phyloP scores from a whole-genome alignment of 35 echinoderm and acorn worm genomes.

The Ptychodera flava region DNA sequence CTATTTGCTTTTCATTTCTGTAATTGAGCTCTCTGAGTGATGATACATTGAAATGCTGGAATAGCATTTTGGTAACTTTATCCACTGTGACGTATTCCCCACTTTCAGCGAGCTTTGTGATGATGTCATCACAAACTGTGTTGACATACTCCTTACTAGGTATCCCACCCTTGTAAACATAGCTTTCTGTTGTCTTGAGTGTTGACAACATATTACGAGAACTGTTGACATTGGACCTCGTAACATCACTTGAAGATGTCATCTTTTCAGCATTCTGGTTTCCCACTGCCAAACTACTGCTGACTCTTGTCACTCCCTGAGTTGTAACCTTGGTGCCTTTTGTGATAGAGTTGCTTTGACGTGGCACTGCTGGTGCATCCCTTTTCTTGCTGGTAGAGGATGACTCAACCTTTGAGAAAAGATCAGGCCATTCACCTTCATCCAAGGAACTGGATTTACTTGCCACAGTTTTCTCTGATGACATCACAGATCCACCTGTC shows the following conservation, averaged over 20 bases:
- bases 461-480: too few species aligned
- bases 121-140: neutral
- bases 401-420: neutral
- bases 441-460: too few species aligned
- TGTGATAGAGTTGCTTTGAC: neutral
- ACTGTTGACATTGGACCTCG: too few species aligned
- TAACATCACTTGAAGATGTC: too few species aligned
- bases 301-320: too few species aligned
- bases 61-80: neutral
- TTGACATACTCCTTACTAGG: slow-evolving; percentile 3
- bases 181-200: neutral
- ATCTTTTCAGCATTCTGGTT: too few species aligned
- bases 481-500: too few species aligned
- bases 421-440: neutral
- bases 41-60: neutral
- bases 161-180: neutral
- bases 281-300: too few species aligned
- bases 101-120: neutral
- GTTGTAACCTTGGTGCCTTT: neutral
- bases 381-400: neutral
- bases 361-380: neutral
- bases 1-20: neutral
- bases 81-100: slow-evolving; percentile 10
- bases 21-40: neutral
- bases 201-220: too few species aligned